Conservation (phyloP, 2,113 vertebrate genomes). For the Salminus brasiliensis region DNA sequence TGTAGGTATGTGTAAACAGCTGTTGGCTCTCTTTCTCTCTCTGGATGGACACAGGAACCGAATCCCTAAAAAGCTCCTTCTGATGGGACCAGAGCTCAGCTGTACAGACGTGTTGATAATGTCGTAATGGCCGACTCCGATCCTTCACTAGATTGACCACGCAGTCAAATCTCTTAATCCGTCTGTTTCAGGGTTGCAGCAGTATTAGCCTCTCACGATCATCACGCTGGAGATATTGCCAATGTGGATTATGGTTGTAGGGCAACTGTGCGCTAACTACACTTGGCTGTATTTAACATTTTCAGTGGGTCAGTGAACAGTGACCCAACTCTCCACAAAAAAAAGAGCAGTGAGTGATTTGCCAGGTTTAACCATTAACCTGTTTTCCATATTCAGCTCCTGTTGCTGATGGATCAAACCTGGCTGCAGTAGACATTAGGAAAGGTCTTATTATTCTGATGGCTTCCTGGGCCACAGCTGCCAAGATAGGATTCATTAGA, state of each 20-base stretch:
- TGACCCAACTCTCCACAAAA: background rate
- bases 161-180: background rate
- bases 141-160: background rate
- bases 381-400: background rate
- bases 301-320: background rate
- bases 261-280: too few relatives aligned
- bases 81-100: too few relatives aligned
- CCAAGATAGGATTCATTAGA: background rate
- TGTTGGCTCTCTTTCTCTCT: background rate
- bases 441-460: background rate
- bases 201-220: background rate
- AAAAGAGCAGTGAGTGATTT: slow-evolving; percentile 12
- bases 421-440: background rate
- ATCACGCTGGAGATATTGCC: background rate
- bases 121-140: background rate
- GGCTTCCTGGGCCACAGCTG: background rate
- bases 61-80: too few relatives aligned
- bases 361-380: background rate
- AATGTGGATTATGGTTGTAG: background rate
- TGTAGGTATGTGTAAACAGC: too few relatives aligned
- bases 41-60: background rate
- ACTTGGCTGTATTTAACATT: background rate
- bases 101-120: background rate
- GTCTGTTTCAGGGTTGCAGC: background rate
- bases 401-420: background rate